A percentile compares a stretch with the other conserved stretches of the same genome.
Conservation (phyloP, 2,888 invertebrate genomes). For the Allophyes oxyacanthae region DNA sequence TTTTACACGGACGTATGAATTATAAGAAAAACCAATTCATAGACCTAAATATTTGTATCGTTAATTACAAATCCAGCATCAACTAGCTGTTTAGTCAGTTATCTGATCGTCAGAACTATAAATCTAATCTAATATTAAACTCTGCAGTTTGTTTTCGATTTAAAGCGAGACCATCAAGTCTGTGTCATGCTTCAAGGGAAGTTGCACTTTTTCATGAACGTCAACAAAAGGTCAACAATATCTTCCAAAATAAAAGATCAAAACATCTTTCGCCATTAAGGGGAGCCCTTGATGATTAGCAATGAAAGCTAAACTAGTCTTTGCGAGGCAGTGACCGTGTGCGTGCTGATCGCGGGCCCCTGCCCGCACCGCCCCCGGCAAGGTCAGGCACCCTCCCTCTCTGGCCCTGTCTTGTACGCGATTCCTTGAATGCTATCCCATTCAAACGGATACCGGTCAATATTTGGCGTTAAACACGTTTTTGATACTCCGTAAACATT, state of each 20-base stretch:
- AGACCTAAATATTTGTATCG: constrained; percentile 9
- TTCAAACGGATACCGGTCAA: constrained; percentile 56
- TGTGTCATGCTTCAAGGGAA: constrained; percentile 7
- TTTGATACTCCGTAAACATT: too few relatives aligned
- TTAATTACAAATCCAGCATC: constrained; percentile 8
- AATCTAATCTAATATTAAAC: constrained; percentile 23
- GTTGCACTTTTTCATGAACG: constrained; percentile 4
- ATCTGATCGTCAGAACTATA: constrained; percentile 22
- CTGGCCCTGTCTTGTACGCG: constrained; percentile 59
- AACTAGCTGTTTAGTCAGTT: constrained; percentile 14
- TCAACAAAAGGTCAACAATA: constrained; percentile 13
- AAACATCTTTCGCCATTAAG: constrained; percentile 18
- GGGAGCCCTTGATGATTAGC: constrained; percentile 50
- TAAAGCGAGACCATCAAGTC: constrained; percentile 27
- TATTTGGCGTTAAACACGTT: constrained; percentile 3
- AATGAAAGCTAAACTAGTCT: constrained; percentile 74
- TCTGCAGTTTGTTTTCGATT: constrained; percentile 27
- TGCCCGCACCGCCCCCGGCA: constrained; percentile 72
- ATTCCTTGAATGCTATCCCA: constrained; percentile 70
- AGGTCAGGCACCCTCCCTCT: constrained; percentile 78
- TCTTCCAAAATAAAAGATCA: constrained; percentile 6
- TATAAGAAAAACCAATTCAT: constrained; percentile 8
- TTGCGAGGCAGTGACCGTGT: constrained; percentile 80
- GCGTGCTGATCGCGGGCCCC: constrained; percentile 63
- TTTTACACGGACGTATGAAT: constrained; percentile 7